Percentiles rank a stretch among this genome's conserved stretches.
phyloP scores from a whole-genome alignment of 2,888 invertebrate genomes.

The Dusona sp. region DNA sequence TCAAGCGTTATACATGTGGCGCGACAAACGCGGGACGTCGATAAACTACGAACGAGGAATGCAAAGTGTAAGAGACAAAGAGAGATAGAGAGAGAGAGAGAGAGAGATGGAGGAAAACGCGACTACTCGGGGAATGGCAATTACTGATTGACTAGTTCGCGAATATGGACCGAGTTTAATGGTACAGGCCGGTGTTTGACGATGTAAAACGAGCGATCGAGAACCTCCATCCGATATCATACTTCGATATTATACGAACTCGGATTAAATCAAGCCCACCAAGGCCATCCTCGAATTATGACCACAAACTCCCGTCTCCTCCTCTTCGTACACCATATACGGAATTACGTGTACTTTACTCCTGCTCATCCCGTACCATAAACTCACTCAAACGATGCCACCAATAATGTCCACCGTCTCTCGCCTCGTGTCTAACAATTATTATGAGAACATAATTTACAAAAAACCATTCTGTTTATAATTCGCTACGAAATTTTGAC shows the following conservation, averaged over 20 bases:
- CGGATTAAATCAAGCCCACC: constrained; percentile 66
- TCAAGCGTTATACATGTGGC: constrained; percentile 17
- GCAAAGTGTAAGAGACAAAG: constrained; percentile 47
- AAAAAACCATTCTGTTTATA: not conserved
- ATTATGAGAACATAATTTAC: not conserved
- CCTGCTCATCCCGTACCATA: not conserved
- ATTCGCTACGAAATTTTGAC: too few species aligned
- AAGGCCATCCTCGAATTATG: constrained; percentile 48
- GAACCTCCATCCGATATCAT: constrained; percentile 21
- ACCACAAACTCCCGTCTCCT: constrained; percentile 46
- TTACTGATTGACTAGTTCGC: constrained; percentile 66
- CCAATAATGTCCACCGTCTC: not conserved
- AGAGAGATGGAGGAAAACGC: not conserved
- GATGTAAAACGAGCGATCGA: constrained; percentile 46
- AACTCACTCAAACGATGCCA: not conserved
- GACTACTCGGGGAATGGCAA: constrained; percentile 32
- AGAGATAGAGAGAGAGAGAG: constrained; percentile 48
- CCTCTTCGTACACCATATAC: constrained; percentile 5
- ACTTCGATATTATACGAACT: constrained; percentile 61
- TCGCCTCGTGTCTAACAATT: not conserved
- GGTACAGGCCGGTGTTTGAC: constrained; percentile 51
- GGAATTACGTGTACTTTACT: constrained; percentile 35
- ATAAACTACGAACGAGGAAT: not conserved
- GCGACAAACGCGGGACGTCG: constrained; percentile 24
- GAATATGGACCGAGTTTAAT: constrained; percentile 59